Base-by-base conservation (phyloP, 92 coral and sea anemone species). In the Nematostella vectensis region DNA sequence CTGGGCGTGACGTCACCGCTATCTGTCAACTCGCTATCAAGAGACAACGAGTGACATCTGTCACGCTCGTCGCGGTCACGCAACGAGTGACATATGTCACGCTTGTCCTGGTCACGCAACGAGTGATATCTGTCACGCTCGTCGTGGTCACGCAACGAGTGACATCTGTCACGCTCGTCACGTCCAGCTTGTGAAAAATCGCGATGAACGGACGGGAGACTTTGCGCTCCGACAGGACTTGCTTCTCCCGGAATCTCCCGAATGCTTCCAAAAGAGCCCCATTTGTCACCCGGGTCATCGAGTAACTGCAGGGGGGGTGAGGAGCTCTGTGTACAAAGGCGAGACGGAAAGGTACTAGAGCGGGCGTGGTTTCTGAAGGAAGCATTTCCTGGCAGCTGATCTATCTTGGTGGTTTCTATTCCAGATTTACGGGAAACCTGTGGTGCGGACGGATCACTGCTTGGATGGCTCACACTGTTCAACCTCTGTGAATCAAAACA, bases 341-440 rank as follows among this genome's bases (percentile, higher is more conserved):
- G 27, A 2, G 72, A 29, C 13, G 63, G 72, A 31, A 29, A 44
- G 1, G 72, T 66, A 45, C 47, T 54, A 63, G 63, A 26, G 11
- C 63, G 63, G 1, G 55, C 26, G 19, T 66, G 72, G 30, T 24
- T 10, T 10, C 51, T 11, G 51, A 4, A 17, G 4, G 9, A 19
- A 36, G 42, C 9, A 8, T 8, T 36, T 45, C 23, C 51, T 10
- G 51, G 51, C 9, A 45, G 40, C 40, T 33, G 40, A 33, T 33
- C 40, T 6, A 33, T 15, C 6, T 15, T 33, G 15, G 40, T 33
- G 6, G 40, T 6, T 6, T 33, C 40, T 33, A 33, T 6, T 6
- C 40, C 40, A 33, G n/a, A n/a, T n/a, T 33, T 15, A 6, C 15
- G 40, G 40, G 40, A 33, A 33, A 6, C 40, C 40, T 33, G 40